Conservation (phyloP, 2,797 vertebrate genomes). For the Buceros bicornis region DNA sequence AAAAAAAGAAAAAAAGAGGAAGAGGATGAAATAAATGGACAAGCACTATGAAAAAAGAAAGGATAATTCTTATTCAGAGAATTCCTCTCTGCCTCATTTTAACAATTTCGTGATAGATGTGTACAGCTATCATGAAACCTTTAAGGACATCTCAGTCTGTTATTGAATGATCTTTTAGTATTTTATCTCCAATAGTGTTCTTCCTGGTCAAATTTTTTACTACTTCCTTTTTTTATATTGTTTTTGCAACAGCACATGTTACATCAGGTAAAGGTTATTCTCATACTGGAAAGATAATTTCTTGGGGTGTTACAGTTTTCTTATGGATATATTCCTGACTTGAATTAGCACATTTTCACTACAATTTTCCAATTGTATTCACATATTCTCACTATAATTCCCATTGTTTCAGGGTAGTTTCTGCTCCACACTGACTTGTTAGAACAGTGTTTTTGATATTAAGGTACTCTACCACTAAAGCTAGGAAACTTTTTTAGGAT, state of each 20-base stretch:
- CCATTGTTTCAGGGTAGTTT: neutral
- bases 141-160: neutral
- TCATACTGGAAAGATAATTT: neutral
- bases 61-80: neutral
- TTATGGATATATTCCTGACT: neutral
- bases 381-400: neutral
- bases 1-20: neutral
- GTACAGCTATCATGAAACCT: neutral
- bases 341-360: neutral
- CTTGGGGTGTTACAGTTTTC: neutral
- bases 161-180: neutral
- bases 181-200: neutral
- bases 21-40: neutral
- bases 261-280: neutral
- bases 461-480: neutral
- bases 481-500: conserved; percentile 23
- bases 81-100: neutral
- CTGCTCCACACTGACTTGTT: neutral
- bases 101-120: neutral
- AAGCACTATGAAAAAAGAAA: neutral
- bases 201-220: neutral
- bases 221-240: neutral
- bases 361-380: neutral
- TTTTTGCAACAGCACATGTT: neutral
- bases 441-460: neutral